phyloP scores from a whole-genome alignment of 2,888 invertebrate species.

The Hemithea aestivaria region DNA sequence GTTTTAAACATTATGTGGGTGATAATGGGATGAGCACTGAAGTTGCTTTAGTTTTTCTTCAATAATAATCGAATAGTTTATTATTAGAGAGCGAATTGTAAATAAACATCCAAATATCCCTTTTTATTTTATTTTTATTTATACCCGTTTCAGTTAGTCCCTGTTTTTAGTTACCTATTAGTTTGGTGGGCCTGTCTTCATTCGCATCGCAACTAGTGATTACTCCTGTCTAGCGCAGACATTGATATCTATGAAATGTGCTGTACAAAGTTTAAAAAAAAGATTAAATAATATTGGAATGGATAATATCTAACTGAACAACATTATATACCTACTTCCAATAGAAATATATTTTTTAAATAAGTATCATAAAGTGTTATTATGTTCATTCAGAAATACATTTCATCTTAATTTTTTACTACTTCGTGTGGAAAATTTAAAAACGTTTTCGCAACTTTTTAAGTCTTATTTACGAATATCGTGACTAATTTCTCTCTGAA shows the following conservation, averaged over 20 bases:
- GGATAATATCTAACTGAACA: no score
- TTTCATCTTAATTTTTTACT: no score
- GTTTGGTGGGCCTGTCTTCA: constrained; percentile 45
- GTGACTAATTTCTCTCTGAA: no score
- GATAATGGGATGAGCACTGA: constrained; percentile 63
- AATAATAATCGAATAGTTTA: constrained; percentile 71
- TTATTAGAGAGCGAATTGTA: constrained; percentile 74
- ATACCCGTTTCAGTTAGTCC: constrained; percentile 25
- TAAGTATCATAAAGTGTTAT: no score
- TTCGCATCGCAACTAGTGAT: constrained; percentile 40
- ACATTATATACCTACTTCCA: no score
- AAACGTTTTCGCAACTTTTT: no score
- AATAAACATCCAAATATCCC: constrained; percentile 78
- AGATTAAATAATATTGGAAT: no score
- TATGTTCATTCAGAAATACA: no score
- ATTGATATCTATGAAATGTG: background rate
- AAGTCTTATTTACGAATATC: no score
- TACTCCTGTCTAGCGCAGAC: constrained; percentile 19
- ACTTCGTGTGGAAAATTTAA: no score
- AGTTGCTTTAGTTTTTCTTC: constrained; percentile 68
- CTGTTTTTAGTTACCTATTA: constrained; percentile 17
- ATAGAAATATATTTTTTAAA: no score
- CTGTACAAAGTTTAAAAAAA: no score
- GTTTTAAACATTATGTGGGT: constrained; percentile 66
- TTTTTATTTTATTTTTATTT: constrained; percentile 76